Conservation (phyloP, 2,113 vertebrate genomes). For the Pelodiscus sinensis region DNA sequence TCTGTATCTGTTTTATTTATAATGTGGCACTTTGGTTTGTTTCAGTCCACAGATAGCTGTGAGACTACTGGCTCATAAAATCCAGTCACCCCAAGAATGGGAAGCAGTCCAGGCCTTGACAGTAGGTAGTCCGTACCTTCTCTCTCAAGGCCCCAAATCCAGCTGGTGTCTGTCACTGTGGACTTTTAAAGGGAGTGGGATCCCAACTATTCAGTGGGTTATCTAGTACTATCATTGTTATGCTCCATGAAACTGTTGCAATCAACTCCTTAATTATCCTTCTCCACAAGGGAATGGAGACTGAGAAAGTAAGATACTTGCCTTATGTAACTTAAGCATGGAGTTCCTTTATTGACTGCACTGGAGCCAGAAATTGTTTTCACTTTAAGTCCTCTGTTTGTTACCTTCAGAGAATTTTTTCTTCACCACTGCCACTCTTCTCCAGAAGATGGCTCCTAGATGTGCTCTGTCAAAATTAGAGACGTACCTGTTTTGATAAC, state of each 20-base stretch:
- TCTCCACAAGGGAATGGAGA: rapidly evolving
- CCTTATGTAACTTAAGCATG: not conserved
- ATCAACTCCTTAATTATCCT: not conserved
- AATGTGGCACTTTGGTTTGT: slow-evolving; percentile 21
- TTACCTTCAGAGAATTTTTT: not conserved
- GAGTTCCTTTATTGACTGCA: not conserved
- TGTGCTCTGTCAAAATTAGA: rapidly evolving
- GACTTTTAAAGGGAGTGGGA: too few relatives aligned
- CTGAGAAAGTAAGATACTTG: not conserved
- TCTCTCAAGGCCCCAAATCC: not conserved
- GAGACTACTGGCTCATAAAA: slow-evolving; percentile 92
- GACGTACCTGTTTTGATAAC: not conserved
- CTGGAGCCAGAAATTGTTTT: not conserved
- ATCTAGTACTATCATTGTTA: not conserved
- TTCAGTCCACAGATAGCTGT: slow-evolving; percentile 93
- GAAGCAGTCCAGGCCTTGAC: slow-evolving; percentile 92
- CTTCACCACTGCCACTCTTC: rapidly evolving
- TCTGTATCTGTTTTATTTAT: not conserved
- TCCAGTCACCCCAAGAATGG: slow-evolving; percentile 98
- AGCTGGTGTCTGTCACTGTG: not conserved
- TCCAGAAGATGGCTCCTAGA: not conserved
- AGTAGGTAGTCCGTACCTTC: slow-evolving; percentile 79
- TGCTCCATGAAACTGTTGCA: not conserved
- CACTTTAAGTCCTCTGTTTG: not conserved
- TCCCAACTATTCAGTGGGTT: not conserved